Percentiles rank a stretch among this genome's conserved stretches.
Evolutionary conservation across 2,888 invertebrate genomes (phyloP).

Genomic region (Drosophila neutralis): DNA sequence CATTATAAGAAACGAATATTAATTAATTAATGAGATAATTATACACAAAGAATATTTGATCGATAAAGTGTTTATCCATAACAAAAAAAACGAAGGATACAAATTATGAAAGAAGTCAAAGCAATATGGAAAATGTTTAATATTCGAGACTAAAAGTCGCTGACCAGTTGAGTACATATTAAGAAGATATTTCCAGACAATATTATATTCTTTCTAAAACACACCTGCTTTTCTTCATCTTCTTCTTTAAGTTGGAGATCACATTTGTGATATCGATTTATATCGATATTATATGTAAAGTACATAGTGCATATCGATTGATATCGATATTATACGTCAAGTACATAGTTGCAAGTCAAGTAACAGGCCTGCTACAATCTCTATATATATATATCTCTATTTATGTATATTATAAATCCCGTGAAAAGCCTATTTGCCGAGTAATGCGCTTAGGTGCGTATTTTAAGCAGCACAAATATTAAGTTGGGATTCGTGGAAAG

Average conservation of each 20-base stretch:
- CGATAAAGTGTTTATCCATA: not conserved
- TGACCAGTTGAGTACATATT: not conserved
- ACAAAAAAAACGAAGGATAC: not conserved
- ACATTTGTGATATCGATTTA: not conserved
- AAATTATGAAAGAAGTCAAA: not conserved
- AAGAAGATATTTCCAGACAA: not conserved
- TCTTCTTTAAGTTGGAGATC: not conserved
- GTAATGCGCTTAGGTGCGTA: conserved; percentile 3
- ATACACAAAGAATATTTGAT: not conserved
- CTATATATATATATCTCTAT: not conserved
- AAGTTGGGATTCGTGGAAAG: conserved; percentile 3
- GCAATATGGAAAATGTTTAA: not conserved
- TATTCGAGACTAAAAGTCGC: not conserved
- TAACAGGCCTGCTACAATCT: too few species aligned
- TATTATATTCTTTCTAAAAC: too few species aligned
- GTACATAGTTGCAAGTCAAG: not conserved
- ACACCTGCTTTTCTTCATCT: not conserved
- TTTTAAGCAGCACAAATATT: conserved; percentile 10
- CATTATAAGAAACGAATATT: not conserved
- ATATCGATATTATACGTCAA: not conserved
- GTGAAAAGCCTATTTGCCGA: not conserved
- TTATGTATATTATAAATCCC: not conserved
- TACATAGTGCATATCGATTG: not conserved
- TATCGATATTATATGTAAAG: not conserved
- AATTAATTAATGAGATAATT: not conserved